Conservation (phyloP, 2,797 vertebrate genomes). For the Chromobotia macracanthus region DNA sequence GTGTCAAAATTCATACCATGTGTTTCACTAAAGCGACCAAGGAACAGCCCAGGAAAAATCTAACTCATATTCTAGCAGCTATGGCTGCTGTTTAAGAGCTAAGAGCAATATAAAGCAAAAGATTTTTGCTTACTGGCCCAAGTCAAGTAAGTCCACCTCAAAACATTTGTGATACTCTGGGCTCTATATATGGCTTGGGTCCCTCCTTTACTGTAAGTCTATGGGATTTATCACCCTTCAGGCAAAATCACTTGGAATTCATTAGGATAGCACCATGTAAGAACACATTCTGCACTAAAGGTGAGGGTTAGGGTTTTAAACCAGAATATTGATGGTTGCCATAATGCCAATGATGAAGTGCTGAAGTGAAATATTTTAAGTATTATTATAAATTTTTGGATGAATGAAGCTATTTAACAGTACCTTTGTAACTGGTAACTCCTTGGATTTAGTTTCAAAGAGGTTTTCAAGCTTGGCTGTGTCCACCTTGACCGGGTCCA, state of each 20-base stretch:
- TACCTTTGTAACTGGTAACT: slow-evolving; percentile 96
- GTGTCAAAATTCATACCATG: slow-evolving; percentile 47
- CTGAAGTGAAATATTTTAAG: too few species aligned
- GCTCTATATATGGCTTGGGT: not conserved
- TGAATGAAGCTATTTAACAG: not conserved
- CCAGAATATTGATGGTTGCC: too few species aligned
- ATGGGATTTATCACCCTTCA: not conserved
- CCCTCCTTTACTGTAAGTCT: not conserved
- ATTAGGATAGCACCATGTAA: too few species aligned
- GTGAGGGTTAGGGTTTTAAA: not conserved
- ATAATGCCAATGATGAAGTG: too few species aligned
- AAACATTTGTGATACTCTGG: not conserved
- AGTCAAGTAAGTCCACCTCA: too few species aligned
- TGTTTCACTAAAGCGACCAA: slow-evolving; percentile 31
- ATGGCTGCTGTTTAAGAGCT: slow-evolving; percentile 1
- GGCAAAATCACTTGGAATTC: not conserved
- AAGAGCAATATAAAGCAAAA: not conserved
- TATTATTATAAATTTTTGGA: too few species aligned
- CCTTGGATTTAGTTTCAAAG: slow-evolving; percentile 98
- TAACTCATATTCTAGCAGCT: slow-evolving; percentile 14
- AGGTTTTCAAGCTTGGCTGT: slow-evolving; percentile 96
- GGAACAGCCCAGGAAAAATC: slow-evolving; percentile 13
- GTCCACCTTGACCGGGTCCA: slow-evolving; percentile 95
- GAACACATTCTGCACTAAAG: not conserved
- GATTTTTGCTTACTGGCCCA: not conserved